Percentiles rank a stretch among this genome's conserved stretches.
phyloP scores from a whole-genome alignment of 2,888 invertebrate species.

The Helleia helle region DNA sequence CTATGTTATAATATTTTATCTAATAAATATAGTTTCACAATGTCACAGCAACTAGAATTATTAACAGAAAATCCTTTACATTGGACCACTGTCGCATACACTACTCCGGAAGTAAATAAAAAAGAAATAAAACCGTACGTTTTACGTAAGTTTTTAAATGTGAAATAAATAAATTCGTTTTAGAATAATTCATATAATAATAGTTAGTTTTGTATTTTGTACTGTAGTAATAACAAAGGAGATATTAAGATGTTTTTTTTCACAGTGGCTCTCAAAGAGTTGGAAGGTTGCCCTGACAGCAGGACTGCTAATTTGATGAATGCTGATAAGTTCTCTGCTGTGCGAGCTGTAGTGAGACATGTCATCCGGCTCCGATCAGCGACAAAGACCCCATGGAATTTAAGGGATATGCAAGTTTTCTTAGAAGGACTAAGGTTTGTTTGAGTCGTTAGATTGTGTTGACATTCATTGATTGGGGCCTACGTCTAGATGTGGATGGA shows the following conservation, averaged over 20 bases:
- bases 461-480: too few relatives aligned
- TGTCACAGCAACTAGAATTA: constrained; percentile 60
- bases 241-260: constrained; percentile 12
- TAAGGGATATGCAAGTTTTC: constrained; percentile 39
- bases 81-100: constrained; percentile 43
- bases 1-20: too few relatives aligned
- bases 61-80: constrained; percentile 50
- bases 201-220: too few relatives aligned
- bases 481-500: too few relatives aligned
- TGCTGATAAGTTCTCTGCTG: constrained; percentile 53
- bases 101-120: constrained; percentile 57
- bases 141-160: constrained; percentile 48
- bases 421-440: constrained; percentile 48
- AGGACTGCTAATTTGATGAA: constrained; percentile 50
- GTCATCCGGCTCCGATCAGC: constrained; percentile 42
- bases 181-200: too few relatives aligned
- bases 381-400: constrained; percentile 38
- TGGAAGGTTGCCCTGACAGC: constrained; percentile 59
- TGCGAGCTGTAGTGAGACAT: constrained; percentile 52
- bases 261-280: constrained; percentile 57
- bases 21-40: too few relatives aligned
- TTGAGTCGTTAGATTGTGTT: too few relatives aligned
- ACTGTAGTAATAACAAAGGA: too few relatives aligned
- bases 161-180: too few relatives aligned
- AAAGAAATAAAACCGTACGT: constrained; percentile 66